phyloP scores from a whole-genome alignment of 2,888 invertebrate species.

The Spisula subtruncata region DNA sequence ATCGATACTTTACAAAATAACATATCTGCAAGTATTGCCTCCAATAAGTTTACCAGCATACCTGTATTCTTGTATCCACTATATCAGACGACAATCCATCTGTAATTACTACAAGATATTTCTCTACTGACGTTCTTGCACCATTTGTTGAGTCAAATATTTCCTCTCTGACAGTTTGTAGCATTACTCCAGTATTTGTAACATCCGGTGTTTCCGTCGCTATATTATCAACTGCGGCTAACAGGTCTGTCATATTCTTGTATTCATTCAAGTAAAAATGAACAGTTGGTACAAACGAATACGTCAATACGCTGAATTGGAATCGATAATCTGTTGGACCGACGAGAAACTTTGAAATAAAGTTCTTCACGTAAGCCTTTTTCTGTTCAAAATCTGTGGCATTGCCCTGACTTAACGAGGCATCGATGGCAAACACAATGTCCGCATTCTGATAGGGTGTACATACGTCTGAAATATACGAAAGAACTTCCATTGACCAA shows the following conservation, averaged over 20 bases:
- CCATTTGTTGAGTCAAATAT: not conserved
- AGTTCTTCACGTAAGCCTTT: constrained; percentile 23
- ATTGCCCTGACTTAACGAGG: not conserved
- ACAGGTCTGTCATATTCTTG: not conserved
- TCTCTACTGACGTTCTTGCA: constrained; percentile 5
- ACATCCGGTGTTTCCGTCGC: not conserved
- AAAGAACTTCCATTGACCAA: too few species aligned
- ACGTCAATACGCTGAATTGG: constrained; percentile 28
- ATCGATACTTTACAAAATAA: too few species aligned
- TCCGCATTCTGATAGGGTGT: constrained; percentile 32
- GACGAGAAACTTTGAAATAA: constrained; percentile 27
- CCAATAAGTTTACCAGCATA: not conserved
- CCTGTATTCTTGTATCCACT: not conserved
- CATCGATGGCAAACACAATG: constrained; percentile 27
- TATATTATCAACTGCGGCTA: constrained; percentile 21
- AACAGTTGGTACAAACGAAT: not conserved
- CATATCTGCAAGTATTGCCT: too few species aligned
- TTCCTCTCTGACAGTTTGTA: constrained; percentile 4
- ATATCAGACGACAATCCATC: constrained; percentile 26
- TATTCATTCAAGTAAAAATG: constrained; percentile 32
- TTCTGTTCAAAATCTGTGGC: not conserved
- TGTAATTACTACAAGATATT: constrained; percentile 16
- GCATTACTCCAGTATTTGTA: not conserved
- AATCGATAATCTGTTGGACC: constrained; percentile 27
- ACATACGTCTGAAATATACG: constrained; percentile 19